Evolutionary conservation across 2,113 vertebrate species (phyloP), one percentile per base, ranked within the genome.

Genomic region (Serranochromis macrocephalus): DNA sequence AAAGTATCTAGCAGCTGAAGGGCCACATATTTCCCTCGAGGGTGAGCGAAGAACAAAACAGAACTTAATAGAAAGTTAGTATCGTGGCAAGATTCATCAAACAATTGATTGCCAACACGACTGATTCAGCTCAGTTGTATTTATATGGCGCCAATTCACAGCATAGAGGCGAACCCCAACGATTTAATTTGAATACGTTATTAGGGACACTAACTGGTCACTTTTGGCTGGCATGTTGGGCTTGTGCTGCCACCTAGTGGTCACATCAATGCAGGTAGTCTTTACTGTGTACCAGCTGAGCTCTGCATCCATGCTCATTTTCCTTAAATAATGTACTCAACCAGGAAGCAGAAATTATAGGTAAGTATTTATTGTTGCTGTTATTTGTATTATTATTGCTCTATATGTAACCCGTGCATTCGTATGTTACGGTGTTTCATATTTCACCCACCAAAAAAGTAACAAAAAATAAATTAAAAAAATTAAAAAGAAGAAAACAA

Each of bases 211-310:
- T 13, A 31, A 33, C 45, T 78, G 26, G 4, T 78, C 17, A 49
- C 33, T 4, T 31, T 54, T 33, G 29, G n/a, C 54, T 21, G 47
- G 26, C 21, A 55, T 29, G 16, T 33, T 68, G 36, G 31, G 58
- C 42, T 40, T 80, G 45, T 6, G 53, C 84, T 71, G 75, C 81
- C 83, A 36, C 31, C 85, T 78, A 29, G 68, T 57, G 88, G 80
- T 7, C n/a, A 84, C 12, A 68, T 71, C 16, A 16, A 14, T 57
- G 47, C 12, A n/a, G 9, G 13, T 36, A 33, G 47, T 33, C 26
- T 45, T 29, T 19, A n/a, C 82, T 12, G 16, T 83, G n/a, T 40
- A 54, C 33, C 54, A 40, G n/a, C 14, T 53, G 9, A 42, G 33
- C 26, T 19, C 53, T 57, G 9, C n/a, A 16, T 54, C 17, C 78